phyloP scores from a whole-genome alignment of 1,140 invertebrate species.

The Orius insidiosus region DNA sequence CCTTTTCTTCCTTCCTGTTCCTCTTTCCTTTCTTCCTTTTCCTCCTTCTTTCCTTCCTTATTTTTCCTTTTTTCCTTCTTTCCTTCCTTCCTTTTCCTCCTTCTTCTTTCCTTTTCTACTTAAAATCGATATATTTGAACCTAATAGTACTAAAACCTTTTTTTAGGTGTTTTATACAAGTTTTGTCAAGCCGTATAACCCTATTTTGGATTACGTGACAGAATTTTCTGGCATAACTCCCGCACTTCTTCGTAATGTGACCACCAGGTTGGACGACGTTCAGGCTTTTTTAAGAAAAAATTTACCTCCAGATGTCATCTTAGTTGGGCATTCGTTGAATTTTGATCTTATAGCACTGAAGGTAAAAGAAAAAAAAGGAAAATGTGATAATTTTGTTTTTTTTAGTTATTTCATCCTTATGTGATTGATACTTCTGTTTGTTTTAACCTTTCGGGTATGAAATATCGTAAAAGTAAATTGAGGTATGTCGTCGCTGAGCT shows the following conservation, averaged over 20 bases:
- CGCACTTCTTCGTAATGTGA: slow-evolving; percentile 51
- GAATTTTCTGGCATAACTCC: slow-evolving; percentile 68
- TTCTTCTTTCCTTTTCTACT: too few relatives aligned
- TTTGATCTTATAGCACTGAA: slow-evolving; percentile 71
- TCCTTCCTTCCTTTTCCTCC: too few relatives aligned
- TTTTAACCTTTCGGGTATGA: slow-evolving; percentile 67
- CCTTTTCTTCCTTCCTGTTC: too few relatives aligned
- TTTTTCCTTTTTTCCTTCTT: too few relatives aligned
- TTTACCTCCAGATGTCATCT: slow-evolving; percentile 73
- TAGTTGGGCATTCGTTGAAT: slow-evolving; percentile 85
- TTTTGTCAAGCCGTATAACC: slow-evolving; percentile 66
- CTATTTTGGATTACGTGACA: slow-evolving; percentile 77
- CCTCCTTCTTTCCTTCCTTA: too few relatives aligned
- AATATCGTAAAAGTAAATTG: slow-evolving; percentile 58
- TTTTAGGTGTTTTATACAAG: slow-evolving; percentile 61
- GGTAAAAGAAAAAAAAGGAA: too few relatives aligned
- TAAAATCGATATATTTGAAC: too few relatives aligned
- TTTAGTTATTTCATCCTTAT: slow-evolving; percentile 81
- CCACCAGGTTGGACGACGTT: slow-evolving; percentile 59
- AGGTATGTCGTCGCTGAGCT: slow-evolving; percentile 55
- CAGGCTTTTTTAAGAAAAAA: slow-evolving; percentile 51
- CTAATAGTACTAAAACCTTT: too few relatives aligned
- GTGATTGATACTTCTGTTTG: slow-evolving; percentile 86
- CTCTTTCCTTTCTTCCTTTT: too few relatives aligned
- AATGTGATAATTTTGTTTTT: too few relatives aligned